Base-by-base conservation (phyloP, 2,113 vertebrate genomes). In the Thomomys bottae region DNA sequence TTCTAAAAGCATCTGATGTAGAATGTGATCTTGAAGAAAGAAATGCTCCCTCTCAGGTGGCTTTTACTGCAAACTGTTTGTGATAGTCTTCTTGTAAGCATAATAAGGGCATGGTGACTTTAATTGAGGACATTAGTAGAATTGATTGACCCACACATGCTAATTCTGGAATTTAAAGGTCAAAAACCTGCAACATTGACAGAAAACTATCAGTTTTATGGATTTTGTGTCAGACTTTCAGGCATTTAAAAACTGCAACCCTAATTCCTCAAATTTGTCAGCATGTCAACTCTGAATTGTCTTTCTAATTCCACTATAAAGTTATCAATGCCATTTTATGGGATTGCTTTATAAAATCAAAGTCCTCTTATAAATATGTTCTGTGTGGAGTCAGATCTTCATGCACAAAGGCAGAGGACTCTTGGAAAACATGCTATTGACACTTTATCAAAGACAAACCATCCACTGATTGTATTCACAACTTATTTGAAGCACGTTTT, bases 71-170 rank as follows among this genome's bases (percentile, higher is more conserved):
- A 87, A 94, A 94, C 18, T 72, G 26, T 89, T 77, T 89, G n/a
- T 68, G 72, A 42, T 32, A 61, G 2, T 64, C 95, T 61, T 88
- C 14, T 85, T 95, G 42, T 89, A 84, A 93, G 61, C 26, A 91
- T 96, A 96, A 94, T 93, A 89, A 95, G 34, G 38, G 42, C 28
- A 75, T 40, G 83, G 36, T 88, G 71, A 84, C 72, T 95, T 94
- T 96, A 97, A 95, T 54, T 96, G 76, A 97, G 92, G 72, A 82
- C n/a, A 93, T 89, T 54, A 72, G 49, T 89, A 73, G 87, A 61
- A 94, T 78, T 11, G 64, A 82, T 93, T 92, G 71, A 96, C 32
- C 34, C 49, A 32, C 84, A 88, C 87, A 72, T 91, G 49, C 34
- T 96, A 93, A 95, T 79, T 34, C 8, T 96, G 72, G 80, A 77